These are phyloP conservation scores for Smithornis capensis DNA, from an alignment of 2,113 vertebrate genomes.

Conservation along the genomic window DNA sequence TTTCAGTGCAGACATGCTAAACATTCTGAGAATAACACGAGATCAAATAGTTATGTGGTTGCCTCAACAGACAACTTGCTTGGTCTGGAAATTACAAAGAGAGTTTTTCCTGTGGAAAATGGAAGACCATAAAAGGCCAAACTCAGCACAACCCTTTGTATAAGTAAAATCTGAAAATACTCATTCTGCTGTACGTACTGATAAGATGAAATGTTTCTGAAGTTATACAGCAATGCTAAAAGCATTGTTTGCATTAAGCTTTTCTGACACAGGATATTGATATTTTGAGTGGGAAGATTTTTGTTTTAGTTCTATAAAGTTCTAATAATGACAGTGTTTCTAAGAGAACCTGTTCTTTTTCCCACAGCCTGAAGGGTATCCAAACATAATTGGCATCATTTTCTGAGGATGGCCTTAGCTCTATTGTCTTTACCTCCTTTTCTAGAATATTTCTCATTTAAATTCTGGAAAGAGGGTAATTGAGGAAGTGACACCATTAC, in stretches of 20 bases:
- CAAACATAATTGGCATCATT: not conserved
- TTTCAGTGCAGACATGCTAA: not conserved
- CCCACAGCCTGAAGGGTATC: not conserved
- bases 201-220: not conserved
- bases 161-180: not conserved
- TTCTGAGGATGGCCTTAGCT: not conserved
- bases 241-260: not conserved
- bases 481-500: not conserved
- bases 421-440: not conserved
- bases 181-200: not conserved
- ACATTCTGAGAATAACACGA: not conserved
- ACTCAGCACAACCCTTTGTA: not conserved
- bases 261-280: not conserved
- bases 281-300: not conserved
- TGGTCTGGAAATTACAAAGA: not conserved
- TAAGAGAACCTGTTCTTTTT: not conserved
- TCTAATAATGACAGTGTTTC: not conserved
- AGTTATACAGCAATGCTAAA: not conserved
- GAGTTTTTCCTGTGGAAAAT: not conserved
- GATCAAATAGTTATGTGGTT: not conserved
- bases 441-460: not conserved
- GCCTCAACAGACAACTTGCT: not conserved
- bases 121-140: conserved; percentile 18
- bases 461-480: not conserved
- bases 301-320: not conserved